A percentile compares a stretch with the other conserved stretches of the same genome.
These are phyloP conservation scores for Mantis religiosa DNA, from an alignment of 2,888 invertebrate genomes.

Conservation along the genomic window DNA sequence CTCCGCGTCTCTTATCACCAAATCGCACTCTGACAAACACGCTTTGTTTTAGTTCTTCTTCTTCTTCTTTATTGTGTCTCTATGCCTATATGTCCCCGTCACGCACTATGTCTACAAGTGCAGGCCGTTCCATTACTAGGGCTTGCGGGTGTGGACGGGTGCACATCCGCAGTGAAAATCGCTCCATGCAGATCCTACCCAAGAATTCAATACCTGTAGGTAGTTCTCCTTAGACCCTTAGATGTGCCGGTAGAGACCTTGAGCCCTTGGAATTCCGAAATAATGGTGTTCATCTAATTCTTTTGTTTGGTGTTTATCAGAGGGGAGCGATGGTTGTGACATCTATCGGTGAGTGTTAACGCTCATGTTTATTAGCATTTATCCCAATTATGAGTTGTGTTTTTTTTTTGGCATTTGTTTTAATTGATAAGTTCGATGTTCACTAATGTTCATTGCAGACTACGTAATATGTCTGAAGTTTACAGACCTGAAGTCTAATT, in stretches of 20 bases:
- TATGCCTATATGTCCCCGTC: conserved; percentile 12
- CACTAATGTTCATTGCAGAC: too few relatives aligned
- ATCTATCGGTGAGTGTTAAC: conserved; percentile 20
- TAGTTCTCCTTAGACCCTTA: background rate
- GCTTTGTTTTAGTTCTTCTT: background rate
- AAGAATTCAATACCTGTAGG: conserved; percentile 3
- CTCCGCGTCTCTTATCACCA: too few relatives aligned
- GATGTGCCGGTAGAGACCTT: background rate
- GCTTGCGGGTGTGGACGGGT: conserved; percentile 2
- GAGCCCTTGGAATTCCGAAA: conserved; percentile 3
- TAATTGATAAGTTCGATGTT: too few relatives aligned
- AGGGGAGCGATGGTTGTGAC: conserved; percentile 21
- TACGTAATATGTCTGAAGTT: too few relatives aligned
- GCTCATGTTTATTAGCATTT: background rate
- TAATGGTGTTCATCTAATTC: background rate
- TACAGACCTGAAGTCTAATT: too few relatives aligned
- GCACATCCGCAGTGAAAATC: conserved; percentile 5
- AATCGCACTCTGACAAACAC: conserved; percentile 3
- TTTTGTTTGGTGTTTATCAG: conserved; percentile 11
- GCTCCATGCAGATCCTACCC: background rate
- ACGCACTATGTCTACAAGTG: conserved; percentile 7
- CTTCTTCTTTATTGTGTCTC: background rate
- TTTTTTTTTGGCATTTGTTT: too few relatives aligned
- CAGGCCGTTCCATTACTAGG: conserved; percentile 1
- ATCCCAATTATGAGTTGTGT: background rate